phyloP scores from a whole-genome alignment of 1,140 invertebrate genomes.

The Diorhabda carinulata region DNA sequence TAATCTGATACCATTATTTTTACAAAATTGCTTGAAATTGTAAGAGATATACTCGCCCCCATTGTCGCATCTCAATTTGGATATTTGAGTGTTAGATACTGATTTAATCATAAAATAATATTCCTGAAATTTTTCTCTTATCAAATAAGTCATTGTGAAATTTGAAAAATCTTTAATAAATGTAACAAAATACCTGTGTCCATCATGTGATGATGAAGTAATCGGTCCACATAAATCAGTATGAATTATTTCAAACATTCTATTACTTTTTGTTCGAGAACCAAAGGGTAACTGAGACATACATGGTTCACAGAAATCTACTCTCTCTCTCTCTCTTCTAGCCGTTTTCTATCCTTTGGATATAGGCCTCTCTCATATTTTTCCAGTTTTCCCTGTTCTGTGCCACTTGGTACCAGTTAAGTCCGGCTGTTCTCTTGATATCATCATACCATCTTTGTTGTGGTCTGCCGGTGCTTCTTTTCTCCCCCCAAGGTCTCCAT shows the following conservation, averaged over 20 bases:
- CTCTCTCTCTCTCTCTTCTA: too few relatives aligned
- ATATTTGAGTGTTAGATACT: constrained; percentile 23
- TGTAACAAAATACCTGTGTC: constrained; percentile 44
- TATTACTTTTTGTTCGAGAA: constrained; percentile 26
- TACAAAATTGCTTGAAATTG: constrained; percentile 32
- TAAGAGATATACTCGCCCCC: constrained; percentile 34
- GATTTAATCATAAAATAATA: constrained; percentile 14
- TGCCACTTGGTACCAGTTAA: too few relatives aligned
- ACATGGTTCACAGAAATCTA: constrained; percentile 32
- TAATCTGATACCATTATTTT: constrained; percentile 28
- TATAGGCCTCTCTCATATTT: too few relatives aligned
- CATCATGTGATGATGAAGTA: constrained; percentile 33
- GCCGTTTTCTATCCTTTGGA: too few relatives aligned
- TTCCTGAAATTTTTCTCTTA: constrained; percentile 23
- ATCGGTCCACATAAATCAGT: constrained; percentile 20
- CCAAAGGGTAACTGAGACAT: constrained; percentile 32
- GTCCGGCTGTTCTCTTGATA: too few relatives aligned
- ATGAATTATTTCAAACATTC: constrained; percentile 11
- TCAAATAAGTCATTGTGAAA: constrained; percentile 22
- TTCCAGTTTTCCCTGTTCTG: too few relatives aligned
- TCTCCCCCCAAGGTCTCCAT: too few relatives aligned
- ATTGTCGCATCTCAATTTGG: constrained; percentile 28
- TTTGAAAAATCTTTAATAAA: constrained; percentile 30
- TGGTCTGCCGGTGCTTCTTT: too few relatives aligned
- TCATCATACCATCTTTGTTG: too few relatives aligned